Base-by-base conservation (phyloP, 2,888 invertebrate genomes). In the Cosmia pyralina region DNA sequence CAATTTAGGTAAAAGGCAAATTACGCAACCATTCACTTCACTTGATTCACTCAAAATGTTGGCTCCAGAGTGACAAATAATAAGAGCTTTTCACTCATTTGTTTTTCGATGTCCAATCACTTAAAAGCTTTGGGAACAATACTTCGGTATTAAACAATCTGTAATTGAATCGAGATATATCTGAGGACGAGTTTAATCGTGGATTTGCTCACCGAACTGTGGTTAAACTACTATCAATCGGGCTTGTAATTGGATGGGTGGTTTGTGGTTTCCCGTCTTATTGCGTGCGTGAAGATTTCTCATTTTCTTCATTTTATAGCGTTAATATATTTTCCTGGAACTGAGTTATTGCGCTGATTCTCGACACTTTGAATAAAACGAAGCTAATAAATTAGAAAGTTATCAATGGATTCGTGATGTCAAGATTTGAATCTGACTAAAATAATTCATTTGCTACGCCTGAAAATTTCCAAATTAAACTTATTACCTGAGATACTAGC, bases 91-190 rank as follows among this genome's bases (percentile, higher is more conserved):
- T 65, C 65, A 76, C 65, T 80, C 85, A 86, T 86, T 85, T 87
- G 84, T 87, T 85, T 87, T 72, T 75, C 73, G 67, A 75, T 77
- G 73, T 84, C 79, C 82, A 86, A 86, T 86, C 84, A 84, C 85
- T 85, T 87, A 85, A 82, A 75, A 87, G 86, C 79, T 84, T 79
- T 75, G 58, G 69, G 28, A 77, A 75, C 75, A 80, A 64, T 70
- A 69, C 72, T 81, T 72, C 66, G 66, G 77, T 82, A 86, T 86
- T 85, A 83, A 85, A 83, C 66, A 83, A 78, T 85, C 75, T 80
- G 83, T 79, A 69, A 80, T 78, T 64, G 76, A 68, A 82, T 75
- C 67, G 57, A 63, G 66, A 59, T 66, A 70, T 69, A 69, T 77
- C 72, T 67, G 69, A 64, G 62, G 53, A 67, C 44, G 62, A 72